Evolutionary conservation across 2,888 invertebrate species (phyloP).

Genomic region (Caenorhabditis becei): DNA sequence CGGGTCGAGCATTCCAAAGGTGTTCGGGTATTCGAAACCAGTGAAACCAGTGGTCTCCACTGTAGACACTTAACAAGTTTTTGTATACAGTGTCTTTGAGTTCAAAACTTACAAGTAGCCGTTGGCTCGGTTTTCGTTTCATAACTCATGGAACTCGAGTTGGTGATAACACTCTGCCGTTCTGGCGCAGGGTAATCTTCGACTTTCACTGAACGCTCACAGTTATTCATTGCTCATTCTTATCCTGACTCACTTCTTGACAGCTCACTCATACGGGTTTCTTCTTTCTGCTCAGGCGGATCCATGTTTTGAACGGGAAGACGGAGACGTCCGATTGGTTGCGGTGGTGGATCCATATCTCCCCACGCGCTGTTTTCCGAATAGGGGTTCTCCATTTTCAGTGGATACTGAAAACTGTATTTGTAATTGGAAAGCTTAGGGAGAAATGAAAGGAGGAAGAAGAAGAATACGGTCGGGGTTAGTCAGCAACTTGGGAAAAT

Average conservation of each 20-base stretch:
- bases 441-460: not conserved
- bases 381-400: conserved; percentile 35
- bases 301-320: conserved; percentile 55
- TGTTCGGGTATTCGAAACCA: conserved; percentile 17
- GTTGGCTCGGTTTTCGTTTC: conserved; percentile 32
- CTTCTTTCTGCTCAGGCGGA: conserved; percentile 47
- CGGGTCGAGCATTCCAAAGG: conserved; percentile 33
- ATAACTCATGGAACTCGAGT: conserved; percentile 25
- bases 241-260: conserved; percentile 26
- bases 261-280: conserved; percentile 34
- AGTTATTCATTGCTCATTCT: not conserved
- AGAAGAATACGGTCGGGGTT: not conserved
- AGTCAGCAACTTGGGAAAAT: conserved; percentile 8
- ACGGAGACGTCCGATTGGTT: conserved; percentile 39
- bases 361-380: conserved; percentile 23
- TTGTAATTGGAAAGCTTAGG: not conserved
- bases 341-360: conserved; percentile 28
- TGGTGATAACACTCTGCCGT: conserved; percentile 43
- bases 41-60: conserved; percentile 18
- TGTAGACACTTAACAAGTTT: not conserved
- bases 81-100: not conserved
- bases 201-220: conserved; percentile 46
- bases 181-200: conserved; percentile 28
- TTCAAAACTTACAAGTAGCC: conserved; percentile 18
- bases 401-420: not conserved